Base-by-base conservation (phyloP, 2,113 vertebrate species). In the Camelus bactrianus region DNA sequence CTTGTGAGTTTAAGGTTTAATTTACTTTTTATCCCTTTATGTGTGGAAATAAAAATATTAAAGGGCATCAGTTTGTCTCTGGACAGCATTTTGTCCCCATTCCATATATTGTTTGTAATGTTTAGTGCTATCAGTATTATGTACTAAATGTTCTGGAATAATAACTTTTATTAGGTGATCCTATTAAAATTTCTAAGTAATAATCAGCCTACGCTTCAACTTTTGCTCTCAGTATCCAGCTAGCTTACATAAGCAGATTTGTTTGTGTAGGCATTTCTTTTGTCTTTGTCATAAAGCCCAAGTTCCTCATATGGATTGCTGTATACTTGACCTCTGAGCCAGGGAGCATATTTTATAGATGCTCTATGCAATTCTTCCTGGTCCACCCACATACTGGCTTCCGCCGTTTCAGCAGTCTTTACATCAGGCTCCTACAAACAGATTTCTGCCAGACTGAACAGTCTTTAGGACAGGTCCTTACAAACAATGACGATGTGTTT, bases 221-320 rank as follows among this genome's bases (percentile, higher is more conserved):
- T 95, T 95, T 96, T 91, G n/a, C 42, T 89, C 14, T 83, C 77
- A n/a, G 8, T 77, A 52, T 82, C 75, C 32, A 81, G 0, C 81
- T 50, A 88, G 32, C 6, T 96, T 67, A 70, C 58, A 70, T 58
- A 69, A 83, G 42, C 35, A 92, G 46, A 35, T 72, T 88, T 70
- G 38, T 91, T 84, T 96, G 54, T 7, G 28, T 17, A 52, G 69
- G 24, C 20, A 0, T 67, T 84, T 72, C 19, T 94, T 91, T 84
- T 52, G 67, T 24, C 69, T 97, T 94, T 96, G 26, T 94, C 8
- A 19, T 56, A 35, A 77, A 94, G 84, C 65, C 30, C 52, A 80
- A 28, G 52, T 95, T 94, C 16, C 24, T 58, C 35, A 4, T 30
- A 26, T 22, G 19, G 58, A 79, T 19, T 75, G 46, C 48, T 87